These are phyloP conservation scores for Corythornis madagascariensis DNA, from an alignment of 2,113 vertebrate species.

Conservation along the genomic window DNA sequence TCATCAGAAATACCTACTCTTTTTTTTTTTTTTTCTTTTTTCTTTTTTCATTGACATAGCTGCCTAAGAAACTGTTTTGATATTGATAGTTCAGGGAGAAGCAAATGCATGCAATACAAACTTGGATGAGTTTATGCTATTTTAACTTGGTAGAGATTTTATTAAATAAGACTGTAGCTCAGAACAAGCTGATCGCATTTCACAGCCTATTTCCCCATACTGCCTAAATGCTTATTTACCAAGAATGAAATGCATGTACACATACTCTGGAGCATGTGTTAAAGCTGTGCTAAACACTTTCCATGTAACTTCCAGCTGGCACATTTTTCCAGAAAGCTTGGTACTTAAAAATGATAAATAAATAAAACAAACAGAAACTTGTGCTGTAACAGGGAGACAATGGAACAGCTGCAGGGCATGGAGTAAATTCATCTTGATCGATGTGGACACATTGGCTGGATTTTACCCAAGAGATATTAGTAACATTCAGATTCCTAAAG, in stretches of 20 bases:
- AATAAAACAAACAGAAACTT: conserved; percentile 60
- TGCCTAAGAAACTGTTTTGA: conserved; percentile 37
- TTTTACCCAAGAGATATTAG: conserved; percentile 56
- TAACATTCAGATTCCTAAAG: conserved; percentile 39
- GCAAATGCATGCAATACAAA: conserved; percentile 47
- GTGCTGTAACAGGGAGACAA: conserved; percentile 24
- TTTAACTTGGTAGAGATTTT: conserved; percentile 66
- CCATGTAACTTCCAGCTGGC: conserved; percentile 54
- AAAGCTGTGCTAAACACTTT: conserved; percentile 57
- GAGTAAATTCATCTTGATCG: conserved; percentile 59
- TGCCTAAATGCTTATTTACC: conserved; percentile 58
- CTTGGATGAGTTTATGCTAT: conserved; percentile 44
- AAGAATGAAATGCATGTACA: conserved; percentile 36
- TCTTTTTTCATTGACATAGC: conserved; percentile 38
- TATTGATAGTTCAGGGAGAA: conserved; percentile 55
- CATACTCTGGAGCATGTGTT: conserved; percentile 31
- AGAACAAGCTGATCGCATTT: conserved; percentile 53
- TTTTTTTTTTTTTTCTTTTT: conserved; percentile 63
- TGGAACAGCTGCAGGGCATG: conserved; percentile 39
- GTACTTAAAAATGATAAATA: conserved; percentile 40
- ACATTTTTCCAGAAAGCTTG: conserved; percentile 45
- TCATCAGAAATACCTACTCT: conserved; percentile 23
- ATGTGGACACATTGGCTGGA: conserved; percentile 44
- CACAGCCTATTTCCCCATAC: conserved; percentile 58
- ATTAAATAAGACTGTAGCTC: conserved; percentile 25